phyloP scores from a whole-genome alignment of 2,797 vertebrate species.

The Triplophysa yarkandensis region DNA sequence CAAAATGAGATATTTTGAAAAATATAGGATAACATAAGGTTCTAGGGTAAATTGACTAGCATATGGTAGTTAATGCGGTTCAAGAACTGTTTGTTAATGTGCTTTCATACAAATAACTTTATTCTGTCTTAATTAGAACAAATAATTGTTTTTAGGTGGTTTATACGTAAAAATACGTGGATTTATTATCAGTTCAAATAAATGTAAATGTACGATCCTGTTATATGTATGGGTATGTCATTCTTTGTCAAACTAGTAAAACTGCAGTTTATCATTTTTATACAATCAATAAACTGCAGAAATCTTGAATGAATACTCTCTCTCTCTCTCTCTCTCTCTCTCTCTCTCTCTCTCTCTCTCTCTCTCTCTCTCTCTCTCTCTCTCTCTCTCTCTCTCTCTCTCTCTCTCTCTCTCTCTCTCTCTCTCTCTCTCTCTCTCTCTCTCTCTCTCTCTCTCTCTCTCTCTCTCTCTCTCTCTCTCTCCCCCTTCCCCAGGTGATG shows the following conservation, averaged over 20 bases:
- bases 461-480: slow-evolving; percentile 11
- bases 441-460: slow-evolving; percentile 44
- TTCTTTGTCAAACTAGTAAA: neutral
- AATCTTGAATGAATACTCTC: neutral
- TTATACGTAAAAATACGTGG: no score
- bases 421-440: slow-evolving; percentile 5
- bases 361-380: slow-evolving; percentile 32
- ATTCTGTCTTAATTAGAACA: no score
- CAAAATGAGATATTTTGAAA: no score
- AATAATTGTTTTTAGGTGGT: no score
- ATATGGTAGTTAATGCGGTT: no score
- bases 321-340: neutral
- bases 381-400: slow-evolving; percentile 30
- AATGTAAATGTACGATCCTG: no score
- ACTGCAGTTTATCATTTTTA: neutral
- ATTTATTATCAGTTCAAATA: no score
- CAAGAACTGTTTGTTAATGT: no score
- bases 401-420: slow-evolving; percentile 45
- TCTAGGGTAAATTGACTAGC: no score
- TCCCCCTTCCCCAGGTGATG: slow-evolving; percentile 80
- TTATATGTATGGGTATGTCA: no score
- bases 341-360: slow-evolving; percentile 46
- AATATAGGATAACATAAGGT: no score
- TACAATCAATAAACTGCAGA: neutral
- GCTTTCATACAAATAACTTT: no score